phyloP scores from a whole-genome alignment of 2,888 invertebrate genomes.

The Troides oblongomaculatus region DNA sequence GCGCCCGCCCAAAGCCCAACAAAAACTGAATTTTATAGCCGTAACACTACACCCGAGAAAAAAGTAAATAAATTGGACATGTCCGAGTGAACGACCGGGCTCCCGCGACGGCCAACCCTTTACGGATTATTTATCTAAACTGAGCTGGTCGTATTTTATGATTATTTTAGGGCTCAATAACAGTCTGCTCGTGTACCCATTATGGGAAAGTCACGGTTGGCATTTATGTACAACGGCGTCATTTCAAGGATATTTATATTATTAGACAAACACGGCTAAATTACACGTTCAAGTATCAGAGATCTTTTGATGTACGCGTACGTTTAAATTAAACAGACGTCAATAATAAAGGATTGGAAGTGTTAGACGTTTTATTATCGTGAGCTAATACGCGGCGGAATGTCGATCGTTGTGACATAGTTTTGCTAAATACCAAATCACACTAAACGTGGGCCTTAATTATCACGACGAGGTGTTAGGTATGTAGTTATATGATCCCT shows the following conservation, averaged over 20 bases:
- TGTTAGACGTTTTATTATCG: slow-evolving; percentile 6
- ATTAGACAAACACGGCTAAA: slow-evolving; percentile 7
- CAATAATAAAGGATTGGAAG: neutral
- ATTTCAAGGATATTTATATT: slow-evolving; percentile 20
- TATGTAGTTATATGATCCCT: slow-evolving; percentile 16
- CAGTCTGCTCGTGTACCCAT: slow-evolving; percentile 18
- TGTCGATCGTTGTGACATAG: slow-evolving; percentile 24
- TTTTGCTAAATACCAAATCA: slow-evolving; percentile 20
- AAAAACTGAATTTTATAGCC: slow-evolving; percentile 76
- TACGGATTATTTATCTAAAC: slow-evolving; percentile 37
- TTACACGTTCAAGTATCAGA: neutral
- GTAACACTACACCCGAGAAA: slow-evolving; percentile 74
- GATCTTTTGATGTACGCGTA: neutral
- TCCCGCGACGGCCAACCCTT: slow-evolving; percentile 47
- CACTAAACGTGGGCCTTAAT: slow-evolving; percentile 27
- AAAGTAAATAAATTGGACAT: slow-evolving; percentile 73
- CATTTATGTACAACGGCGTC: slow-evolving; percentile 8
- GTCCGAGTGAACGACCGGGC: slow-evolving; percentile 62
- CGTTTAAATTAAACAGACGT: neutral
- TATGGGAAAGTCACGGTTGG: slow-evolving; percentile 7
- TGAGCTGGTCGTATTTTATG: slow-evolving; percentile 25
- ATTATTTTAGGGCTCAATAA: slow-evolving; percentile 29
- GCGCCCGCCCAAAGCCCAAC: slow-evolving; percentile 59
- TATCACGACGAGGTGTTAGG: slow-evolving; percentile 24
- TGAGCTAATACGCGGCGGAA: slow-evolving; percentile 24